These are phyloP conservation scores for Mesochorus sp. DNA, from an alignment of 2,888 invertebrate genomes.

Conservation along the genomic window DNA sequence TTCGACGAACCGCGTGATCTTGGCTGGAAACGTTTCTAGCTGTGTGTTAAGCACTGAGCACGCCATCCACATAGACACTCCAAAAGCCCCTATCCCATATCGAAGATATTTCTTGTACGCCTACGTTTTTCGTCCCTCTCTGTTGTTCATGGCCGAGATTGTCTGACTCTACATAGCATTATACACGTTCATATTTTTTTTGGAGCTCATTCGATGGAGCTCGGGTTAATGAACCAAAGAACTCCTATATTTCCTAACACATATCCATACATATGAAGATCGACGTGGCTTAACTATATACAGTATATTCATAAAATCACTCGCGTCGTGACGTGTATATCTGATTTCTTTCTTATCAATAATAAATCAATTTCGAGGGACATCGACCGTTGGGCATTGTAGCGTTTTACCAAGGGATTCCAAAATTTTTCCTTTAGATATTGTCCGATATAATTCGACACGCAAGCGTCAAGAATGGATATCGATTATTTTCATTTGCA, in stretches of 20 bases:
- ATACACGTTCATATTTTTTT: conserved; percentile 33
- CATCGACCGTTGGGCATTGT: conserved; percentile 14
- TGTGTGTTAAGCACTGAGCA: conserved; percentile 45
- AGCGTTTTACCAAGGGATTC: conserved; percentile 6
- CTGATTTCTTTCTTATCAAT: conserved; percentile 47
- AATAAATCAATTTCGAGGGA: conserved; percentile 4
- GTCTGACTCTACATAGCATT: too few species aligned
- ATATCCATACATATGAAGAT: too few species aligned
- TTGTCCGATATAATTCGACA: conserved; percentile 4
- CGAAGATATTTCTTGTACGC: conserved; percentile 47
- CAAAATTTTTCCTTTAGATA: background rate
- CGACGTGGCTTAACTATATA: background rate
- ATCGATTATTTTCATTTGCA: background rate
- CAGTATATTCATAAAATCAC: background rate
- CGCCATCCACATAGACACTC: conserved; percentile 22
- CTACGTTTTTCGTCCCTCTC: conserved; percentile 50
- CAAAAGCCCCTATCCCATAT: background rate
- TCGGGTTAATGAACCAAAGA: conserved; percentile 50
- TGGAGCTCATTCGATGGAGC: conserved; percentile 10
- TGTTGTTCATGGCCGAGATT: conserved; percentile 16
- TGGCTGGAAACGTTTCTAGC: conserved; percentile 14
- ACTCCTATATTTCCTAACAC: background rate
- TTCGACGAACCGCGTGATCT: conserved; percentile 53
- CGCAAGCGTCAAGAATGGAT: conserved; percentile 1
- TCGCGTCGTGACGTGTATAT: conserved; percentile 11